Conservation (phyloP, 1,140 invertebrate genomes). For the Arion vulgaris region DNA sequence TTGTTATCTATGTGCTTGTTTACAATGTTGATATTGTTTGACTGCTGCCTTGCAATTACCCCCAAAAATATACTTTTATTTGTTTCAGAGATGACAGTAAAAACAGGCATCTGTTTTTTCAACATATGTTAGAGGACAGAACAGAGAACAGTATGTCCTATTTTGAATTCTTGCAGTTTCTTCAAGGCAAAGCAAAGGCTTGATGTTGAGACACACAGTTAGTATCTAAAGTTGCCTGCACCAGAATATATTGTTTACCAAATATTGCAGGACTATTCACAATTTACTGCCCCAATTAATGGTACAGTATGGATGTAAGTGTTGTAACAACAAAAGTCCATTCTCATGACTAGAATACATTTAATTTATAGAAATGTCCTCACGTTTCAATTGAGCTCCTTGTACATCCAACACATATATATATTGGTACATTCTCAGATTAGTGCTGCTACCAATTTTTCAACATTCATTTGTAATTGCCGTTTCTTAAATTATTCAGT, state of each 20-base stretch:
- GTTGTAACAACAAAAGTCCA: too few species aligned
- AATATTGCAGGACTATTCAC: background rate
- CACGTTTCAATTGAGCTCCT: too few species aligned
- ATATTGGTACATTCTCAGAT: too few species aligned
- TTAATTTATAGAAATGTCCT: too few species aligned
- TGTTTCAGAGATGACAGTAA: constrained; percentile 88
- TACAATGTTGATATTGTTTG: too few species aligned
- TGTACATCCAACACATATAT: too few species aligned
- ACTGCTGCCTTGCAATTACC: too few species aligned
- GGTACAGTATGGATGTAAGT: background rate
- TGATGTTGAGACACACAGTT: background rate
- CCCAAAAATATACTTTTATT: background rate
- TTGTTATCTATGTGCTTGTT: too few species aligned
- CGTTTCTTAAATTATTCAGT: too few species aligned
- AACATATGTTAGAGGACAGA: constrained; percentile 93
- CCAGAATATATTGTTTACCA: background rate
- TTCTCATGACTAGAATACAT: too few species aligned
- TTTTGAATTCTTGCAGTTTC: constrained; percentile 97
- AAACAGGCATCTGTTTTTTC: constrained; percentile 85
- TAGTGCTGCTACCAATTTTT: too few species aligned
- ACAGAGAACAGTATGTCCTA: constrained; percentile 94
- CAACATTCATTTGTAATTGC: too few species aligned
- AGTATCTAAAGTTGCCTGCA: background rate
- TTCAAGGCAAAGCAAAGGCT: constrained; percentile 87
- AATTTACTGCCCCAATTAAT: background rate